phyloP scores from a whole-genome alignment of 1,140 invertebrate species.

The Aphis gossypii region DNA sequence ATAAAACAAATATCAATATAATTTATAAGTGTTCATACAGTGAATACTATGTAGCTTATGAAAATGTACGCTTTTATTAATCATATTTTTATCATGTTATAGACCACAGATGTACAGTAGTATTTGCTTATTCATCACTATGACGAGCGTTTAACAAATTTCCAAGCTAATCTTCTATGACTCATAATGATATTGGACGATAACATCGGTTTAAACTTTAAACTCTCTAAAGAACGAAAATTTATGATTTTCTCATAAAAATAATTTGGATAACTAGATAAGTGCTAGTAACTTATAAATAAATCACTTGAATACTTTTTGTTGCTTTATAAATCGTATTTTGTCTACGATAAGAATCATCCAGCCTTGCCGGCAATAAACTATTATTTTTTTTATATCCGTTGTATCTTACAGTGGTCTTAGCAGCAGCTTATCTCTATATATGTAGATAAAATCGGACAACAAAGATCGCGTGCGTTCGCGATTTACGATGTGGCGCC shows the following conservation, averaged over 20 bases:
- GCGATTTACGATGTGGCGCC: conserved; percentile 26
- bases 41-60: not conserved
- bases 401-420: not conserved
- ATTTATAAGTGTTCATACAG: not conserved
- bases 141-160: not conserved
- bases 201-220: not conserved
- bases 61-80: not conserved
- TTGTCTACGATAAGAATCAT: not conserved
- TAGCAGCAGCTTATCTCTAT: not conserved
- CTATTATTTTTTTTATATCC: not conserved
- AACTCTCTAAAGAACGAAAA: not conserved
- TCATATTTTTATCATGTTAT: not conserved
- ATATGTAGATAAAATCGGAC: not conserved
- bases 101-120: not conserved
- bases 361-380: not conserved
- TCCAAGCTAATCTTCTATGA: not conserved
- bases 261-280: not conserved
- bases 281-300: not conserved
- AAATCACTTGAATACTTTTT: not conserved
- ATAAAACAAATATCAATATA: not conserved
- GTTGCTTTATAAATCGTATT: not conserved
- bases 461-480: not conserved
- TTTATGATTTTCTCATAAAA: not conserved
- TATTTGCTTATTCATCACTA: not conserved
- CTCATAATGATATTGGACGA: not conserved